A percentile compares a stretch with the other conserved stretches of the same genome.
phyloP scores from a whole-genome alignment of 2,797 vertebrate genomes.

The Hippocampus kuda region DNA sequence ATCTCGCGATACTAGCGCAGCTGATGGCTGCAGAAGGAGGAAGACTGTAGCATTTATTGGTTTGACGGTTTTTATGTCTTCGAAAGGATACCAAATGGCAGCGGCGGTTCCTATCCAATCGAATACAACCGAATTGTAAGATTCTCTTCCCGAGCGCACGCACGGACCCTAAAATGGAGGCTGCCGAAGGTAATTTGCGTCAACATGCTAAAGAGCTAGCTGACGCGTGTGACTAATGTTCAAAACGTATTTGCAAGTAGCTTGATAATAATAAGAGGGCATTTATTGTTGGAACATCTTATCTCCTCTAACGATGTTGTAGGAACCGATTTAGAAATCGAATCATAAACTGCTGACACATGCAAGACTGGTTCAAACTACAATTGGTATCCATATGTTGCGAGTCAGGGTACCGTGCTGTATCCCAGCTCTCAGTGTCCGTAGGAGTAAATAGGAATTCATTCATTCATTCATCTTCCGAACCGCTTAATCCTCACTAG shows the following conservation, averaged over 20 bases:
- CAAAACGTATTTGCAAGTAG: neutral
- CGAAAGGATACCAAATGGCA: neutral
- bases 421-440: neutral
- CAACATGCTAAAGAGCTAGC: conserved; percentile 8
- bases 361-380: neutral
- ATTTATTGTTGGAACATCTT: neutral
- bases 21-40: neutral
- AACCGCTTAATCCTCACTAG: too few species aligned
- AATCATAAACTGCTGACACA: neutral
- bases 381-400: neutral
- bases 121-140: neutral
- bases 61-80: neutral
- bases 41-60: neutral
- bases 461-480: too few species aligned
- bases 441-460: neutral
- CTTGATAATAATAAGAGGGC: neutral
- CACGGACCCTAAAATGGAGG: conserved; percentile 36
- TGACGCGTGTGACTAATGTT: neutral
- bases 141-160: neutral
- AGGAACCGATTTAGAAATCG: neutral
- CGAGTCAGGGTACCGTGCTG: neutral
- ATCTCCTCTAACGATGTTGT: neutral
- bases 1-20: conserved; percentile 5
- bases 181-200: conserved; percentile 42
- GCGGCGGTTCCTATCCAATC: neutral